Base-by-base conservation (phyloP, 2,888 invertebrate genomes). In the Pristionchus exspectatus region DNA sequence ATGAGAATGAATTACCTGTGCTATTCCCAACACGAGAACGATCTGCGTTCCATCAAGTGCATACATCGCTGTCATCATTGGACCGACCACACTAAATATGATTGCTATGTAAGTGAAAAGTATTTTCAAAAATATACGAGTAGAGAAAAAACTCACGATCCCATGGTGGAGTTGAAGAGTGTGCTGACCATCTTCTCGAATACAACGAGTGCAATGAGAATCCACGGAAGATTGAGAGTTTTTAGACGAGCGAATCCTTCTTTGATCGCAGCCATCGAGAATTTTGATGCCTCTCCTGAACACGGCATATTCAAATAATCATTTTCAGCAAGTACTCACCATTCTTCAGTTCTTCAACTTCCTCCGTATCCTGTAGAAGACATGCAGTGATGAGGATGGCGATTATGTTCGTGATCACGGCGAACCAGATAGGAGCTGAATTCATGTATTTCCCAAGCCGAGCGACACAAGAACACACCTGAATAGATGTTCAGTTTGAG, bases 391-490 rank as follows among this genome's bases (percentile, higher is more conserved):
- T 44, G 30, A 84, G 18, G 27, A 84, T 54, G 27, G 83, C 54
- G 83, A 84, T 21, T 5, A 84, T 84, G 56, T 84, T 56, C 2
- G 56, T 84, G 54, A 84, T 56, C 4, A 84, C 30, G 3, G 83
- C 54, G 16, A 84, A n/a, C 83, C 83, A 84, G 18, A 84, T 56
- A 4, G 83, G 54, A 30, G 83, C 83, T 84, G 56, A 27, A 81
- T n/a, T 10, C 4, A 2, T 27, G 7, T 16, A 9, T 50, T 50
- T 10, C 10, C 0, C 44, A 9, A 50, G 44, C 9, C 44, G 12
- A 50, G 9, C n/a, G 44, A 50, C 44, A 12, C 44, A 50, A 50
- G 44, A 50, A 3, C 50, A 24, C 9, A 84, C 84, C 84, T 33
- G 84, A 33, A 24, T 84, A 84, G 24, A 84, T 59, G 33, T 84